Conservation (phyloP, 2,888 invertebrate species). For the Mimumesa dahlbomi region DNA sequence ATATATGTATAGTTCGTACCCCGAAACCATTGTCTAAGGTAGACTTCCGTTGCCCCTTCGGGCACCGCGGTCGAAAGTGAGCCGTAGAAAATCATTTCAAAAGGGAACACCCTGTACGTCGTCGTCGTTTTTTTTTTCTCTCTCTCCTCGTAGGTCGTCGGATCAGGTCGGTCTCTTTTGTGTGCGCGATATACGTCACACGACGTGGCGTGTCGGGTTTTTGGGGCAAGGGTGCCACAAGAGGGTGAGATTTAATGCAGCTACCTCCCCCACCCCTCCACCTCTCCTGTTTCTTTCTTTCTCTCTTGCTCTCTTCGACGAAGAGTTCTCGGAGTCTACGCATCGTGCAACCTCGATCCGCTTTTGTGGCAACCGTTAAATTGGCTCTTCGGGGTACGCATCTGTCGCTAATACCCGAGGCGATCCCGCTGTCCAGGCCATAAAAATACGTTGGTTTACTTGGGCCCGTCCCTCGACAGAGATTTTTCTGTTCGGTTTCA, state of each 20-base stretch:
- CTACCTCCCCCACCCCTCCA: conserved; percentile 6
- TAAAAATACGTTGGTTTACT: conserved; percentile 39
- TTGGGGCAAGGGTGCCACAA: conserved; percentile 54
- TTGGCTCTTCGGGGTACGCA: conserved; percentile 65
- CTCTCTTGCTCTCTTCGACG: conserved; percentile 51
- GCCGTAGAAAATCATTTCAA: conserved; percentile 11
- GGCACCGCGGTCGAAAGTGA: not conserved
- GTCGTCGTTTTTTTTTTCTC: conserved; percentile 19
- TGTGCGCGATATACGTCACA: conserved; percentile 58
- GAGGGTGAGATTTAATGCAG: conserved; percentile 66
- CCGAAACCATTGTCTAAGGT: too few relatives aligned
- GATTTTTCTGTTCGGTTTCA: not conserved
- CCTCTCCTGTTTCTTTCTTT: conserved; percentile 24
- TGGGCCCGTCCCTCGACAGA: conserved; percentile 13
- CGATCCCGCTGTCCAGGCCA: conserved; percentile 27
- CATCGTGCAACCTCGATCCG: conserved; percentile 55
- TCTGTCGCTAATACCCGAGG: conserved; percentile 64
- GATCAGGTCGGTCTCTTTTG: conserved; percentile 64
- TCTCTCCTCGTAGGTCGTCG: conserved; percentile 41
- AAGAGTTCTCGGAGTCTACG: conserved; percentile 46
- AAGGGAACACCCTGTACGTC: conserved; percentile 14
- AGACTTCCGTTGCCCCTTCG: conserved; percentile 22
- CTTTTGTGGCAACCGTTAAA: conserved; percentile 70
- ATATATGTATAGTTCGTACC: too few relatives aligned
- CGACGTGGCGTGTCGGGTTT: conserved; percentile 38